Evolutionary conservation across 2,797 vertebrate genomes (phyloP).

Genomic region (Sebastes minor): DNA sequence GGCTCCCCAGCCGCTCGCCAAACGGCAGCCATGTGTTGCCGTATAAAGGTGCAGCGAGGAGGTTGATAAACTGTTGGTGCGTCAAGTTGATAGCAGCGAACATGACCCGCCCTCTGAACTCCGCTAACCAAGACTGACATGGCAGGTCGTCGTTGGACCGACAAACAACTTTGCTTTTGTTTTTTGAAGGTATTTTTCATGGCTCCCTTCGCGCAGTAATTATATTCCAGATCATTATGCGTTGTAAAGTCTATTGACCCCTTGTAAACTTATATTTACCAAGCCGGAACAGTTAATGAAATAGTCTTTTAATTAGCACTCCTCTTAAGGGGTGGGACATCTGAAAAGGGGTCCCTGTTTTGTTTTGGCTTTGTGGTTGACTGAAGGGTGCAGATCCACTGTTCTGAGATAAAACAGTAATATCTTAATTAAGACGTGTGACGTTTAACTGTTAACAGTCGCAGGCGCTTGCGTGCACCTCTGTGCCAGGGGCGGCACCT

Average conservation of each 20-base stretch:
- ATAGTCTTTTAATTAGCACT: conserved; percentile 86
- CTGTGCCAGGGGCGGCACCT: conserved; percentile 57
- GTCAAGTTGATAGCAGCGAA: conserved; percentile 61
- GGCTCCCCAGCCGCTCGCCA: conserved; percentile 29
- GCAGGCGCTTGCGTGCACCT: conserved; percentile 12
- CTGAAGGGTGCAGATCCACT: conserved; percentile 79
- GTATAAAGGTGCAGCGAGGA: conserved; percentile 47
- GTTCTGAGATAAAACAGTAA: conserved; percentile 78
- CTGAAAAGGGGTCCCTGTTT: conserved; percentile 76
- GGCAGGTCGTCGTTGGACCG: conserved; percentile 40
- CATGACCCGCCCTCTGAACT: conserved; percentile 64
- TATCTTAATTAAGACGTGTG: conserved; percentile 82
- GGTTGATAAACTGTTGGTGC: conserved; percentile 62
- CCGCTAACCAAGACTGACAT: conserved; percentile 60
- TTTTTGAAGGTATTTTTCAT: conserved; percentile 71
- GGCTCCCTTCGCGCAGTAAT: conserved; percentile 80
- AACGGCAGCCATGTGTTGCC: conserved; percentile 48
- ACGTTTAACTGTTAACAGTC: conserved; percentile 70
- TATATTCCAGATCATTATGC: conserved; percentile 84
- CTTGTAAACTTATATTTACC: conserved; percentile 87
- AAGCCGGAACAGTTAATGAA: conserved; percentile 86
- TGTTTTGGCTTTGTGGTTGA: conserved; percentile 83
- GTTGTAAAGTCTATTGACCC: conserved; percentile 85
- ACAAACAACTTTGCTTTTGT: conserved; percentile 77
- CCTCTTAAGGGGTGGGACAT: conserved; percentile 79